Evolutionary conservation across 2,113 vertebrate species (phyloP), one percentile per base, ranked within the genome.

Genomic region (Sterna hirundo): DNA sequence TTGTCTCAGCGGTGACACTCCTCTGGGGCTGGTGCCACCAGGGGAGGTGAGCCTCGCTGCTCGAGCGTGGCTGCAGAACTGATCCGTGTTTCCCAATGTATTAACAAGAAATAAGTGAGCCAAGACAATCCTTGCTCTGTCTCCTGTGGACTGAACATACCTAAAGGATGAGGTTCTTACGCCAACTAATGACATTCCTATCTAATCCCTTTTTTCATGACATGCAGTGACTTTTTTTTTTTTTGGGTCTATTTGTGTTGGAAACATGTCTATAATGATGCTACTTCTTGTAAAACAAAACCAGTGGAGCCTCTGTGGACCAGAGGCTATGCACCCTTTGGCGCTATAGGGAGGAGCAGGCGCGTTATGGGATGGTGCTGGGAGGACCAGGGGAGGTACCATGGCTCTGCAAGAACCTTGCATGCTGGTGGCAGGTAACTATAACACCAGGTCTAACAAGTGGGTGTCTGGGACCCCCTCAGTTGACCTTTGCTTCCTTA

Each of bases 41-140:
- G 36, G 13, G 72, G 36, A 3, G 4, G 14, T 8, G 34, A 55
- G 36, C 61, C n/a, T 51, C 4, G 1, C 25, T 27, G 7, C 38
- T 6, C 0, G 3, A 57, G 34, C 0, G 1, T 8, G 60, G 46
- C 66, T 66, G 47, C 29, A 42, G 49, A 69, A 52, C 11, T 29
- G 13, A 70, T 30, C 34, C 1, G 0, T 20, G 10, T 9, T 69
- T 81, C 77, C 46, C 15, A 32, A 11, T 11, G 21, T 32, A 51
- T 44, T 36, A n/a, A 26, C 11, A 64, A 74, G 72, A 72, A 76
- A 60, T 5, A 36, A 66, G 20, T 26, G 52, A 65, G 52, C 6
- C 18, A 42, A 82, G 70, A 47, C 23, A 38, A 62, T 34, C 25
- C 22, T 55, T 75, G 40, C 21, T 62, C 29, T 54, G 1, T 5